Conservation (phyloP, 1,140 invertebrate genomes). For the Calliopsis andreniformis region DNA sequence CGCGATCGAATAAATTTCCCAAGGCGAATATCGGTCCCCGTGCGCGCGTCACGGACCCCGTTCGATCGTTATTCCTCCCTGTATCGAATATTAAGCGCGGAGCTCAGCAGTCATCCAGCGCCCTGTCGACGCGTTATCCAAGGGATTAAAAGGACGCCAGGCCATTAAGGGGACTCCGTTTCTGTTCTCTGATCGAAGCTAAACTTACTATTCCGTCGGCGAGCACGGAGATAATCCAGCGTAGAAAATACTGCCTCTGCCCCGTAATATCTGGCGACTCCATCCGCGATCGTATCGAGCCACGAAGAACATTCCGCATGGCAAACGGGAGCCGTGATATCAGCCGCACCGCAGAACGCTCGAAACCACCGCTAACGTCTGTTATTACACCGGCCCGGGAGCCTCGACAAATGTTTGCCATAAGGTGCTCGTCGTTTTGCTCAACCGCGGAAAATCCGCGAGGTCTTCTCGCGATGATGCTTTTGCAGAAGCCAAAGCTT, state of each 20-base stretch:
- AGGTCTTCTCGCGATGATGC: constrained; percentile 5
- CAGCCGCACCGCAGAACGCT: constrained; percentile 31
- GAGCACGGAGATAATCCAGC: constrained; percentile 11
- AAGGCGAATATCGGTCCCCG: background rate
- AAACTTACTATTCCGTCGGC: constrained; percentile 16
- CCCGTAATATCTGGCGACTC: constrained; percentile 56
- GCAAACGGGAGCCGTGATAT: constrained; percentile 61
- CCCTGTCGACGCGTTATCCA: background rate
- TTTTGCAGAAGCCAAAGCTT: too few species aligned
- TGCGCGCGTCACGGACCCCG: background rate
- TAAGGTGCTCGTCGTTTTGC: constrained; percentile 15
- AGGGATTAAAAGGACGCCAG: background rate
- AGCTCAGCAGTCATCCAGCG: background rate
- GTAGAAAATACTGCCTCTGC: constrained; percentile 20
- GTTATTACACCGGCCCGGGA: constrained; percentile 35
- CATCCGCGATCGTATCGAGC: constrained; percentile 62
- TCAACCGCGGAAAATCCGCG: constrained; percentile 17
- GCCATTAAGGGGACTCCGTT: background rate
- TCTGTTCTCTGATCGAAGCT: background rate
- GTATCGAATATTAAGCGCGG: constrained; percentile 5
- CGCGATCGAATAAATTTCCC: constrained; percentile 29
- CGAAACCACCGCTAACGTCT: constrained; percentile 39
- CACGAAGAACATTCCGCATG: constrained; percentile 52
- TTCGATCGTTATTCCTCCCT: constrained; percentile 10
- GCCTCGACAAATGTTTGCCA: constrained; percentile 37